Evolutionary conservation across 2,888 invertebrate species (phyloP), one percentile per base, ranked within the genome.

Genomic region (Ariolimax columbianus): DNA sequence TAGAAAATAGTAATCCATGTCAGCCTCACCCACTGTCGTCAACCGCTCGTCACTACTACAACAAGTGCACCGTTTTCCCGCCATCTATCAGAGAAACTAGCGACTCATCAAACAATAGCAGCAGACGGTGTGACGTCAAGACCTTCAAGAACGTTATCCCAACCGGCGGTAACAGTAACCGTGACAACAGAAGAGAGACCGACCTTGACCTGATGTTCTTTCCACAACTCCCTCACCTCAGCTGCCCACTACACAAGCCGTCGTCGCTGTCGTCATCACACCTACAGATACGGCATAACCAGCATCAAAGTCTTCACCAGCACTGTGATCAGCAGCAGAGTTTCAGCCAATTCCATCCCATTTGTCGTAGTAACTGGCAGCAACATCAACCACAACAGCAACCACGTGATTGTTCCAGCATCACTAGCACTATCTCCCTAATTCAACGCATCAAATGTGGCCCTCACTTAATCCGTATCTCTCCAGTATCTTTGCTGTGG

Each of bases 401-500:
- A 40, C 63, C 6, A 9, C 75, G 33, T 9, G n/a, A 23, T 23
- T 68, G 55, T n/a, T 26, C 2, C 55, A 59, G 30, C 40, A 30
- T 59, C 66, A 59, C 78, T 59, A 68, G 55, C 38, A 7, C 36
- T 26, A 77, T 63, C 36, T 66, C 55, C 23, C 70, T 77, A 6
- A 66, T 77, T 0, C 77, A 68, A 1, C 66, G 47, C 7, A 43
- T 80, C 6, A 63, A 55, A 19, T 66, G 83, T 14, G 83, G 87
- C 26, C 36, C 59, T 7, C 68, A 77, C 43, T 55, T 79, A 72
- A 85, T 84, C 66, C 80, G 87, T 43, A 55, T 89, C 33, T 88
- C 89, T 14, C 87, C 88, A 3, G 88, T 90, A 36, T 87, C 87
- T 68, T 73, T 87, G 30, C 89, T 94, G 26, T 94, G 94, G 94